Evolutionary conservation across 2,113 vertebrate genomes (phyloP).

Genomic region (Podilymbus podiceps): DNA sequence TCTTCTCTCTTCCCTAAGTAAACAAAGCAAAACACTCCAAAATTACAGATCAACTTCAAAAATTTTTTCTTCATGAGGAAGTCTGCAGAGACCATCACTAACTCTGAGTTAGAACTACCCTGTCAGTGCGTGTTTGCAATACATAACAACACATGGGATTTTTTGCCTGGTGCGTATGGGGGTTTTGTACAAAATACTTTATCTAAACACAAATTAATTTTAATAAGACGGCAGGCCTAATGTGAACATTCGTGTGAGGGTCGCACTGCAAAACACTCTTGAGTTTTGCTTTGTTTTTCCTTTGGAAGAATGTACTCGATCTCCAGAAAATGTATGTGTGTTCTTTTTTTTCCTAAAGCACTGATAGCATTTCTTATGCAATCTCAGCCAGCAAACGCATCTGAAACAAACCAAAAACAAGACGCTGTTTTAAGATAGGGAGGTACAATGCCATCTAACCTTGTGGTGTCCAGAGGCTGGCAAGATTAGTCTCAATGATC

Average conservation of each 20-base stretch:
- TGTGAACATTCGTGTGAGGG: neutral
- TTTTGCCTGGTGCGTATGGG: neutral
- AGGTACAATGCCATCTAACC: neutral
- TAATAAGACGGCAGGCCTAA: neutral
- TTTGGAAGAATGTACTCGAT: neutral
- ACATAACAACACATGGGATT: neutral
- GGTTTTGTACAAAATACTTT: neutral
- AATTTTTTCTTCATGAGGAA: neutral
- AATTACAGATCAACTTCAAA: constrained; percentile 17
- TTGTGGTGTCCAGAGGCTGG: neutral
- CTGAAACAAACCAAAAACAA: neutral
- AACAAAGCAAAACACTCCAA: constrained; percentile 7
- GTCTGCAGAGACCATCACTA: neutral
- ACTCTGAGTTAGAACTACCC: neutral
- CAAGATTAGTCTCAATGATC: neutral
- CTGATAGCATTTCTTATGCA: neutral
- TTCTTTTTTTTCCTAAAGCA: neutral
- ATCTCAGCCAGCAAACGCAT: neutral
- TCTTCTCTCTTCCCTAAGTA: neutral
- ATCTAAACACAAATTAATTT: neutral
- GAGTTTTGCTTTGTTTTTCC: constrained; percentile 1
- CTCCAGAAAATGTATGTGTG: neutral
- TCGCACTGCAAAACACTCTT: neutral
- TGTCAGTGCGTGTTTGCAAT: neutral
- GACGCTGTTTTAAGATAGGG: neutral